Conservation (phyloP, 2,797 vertebrate species). For the Hoplostethus mediterraneus region DNA sequence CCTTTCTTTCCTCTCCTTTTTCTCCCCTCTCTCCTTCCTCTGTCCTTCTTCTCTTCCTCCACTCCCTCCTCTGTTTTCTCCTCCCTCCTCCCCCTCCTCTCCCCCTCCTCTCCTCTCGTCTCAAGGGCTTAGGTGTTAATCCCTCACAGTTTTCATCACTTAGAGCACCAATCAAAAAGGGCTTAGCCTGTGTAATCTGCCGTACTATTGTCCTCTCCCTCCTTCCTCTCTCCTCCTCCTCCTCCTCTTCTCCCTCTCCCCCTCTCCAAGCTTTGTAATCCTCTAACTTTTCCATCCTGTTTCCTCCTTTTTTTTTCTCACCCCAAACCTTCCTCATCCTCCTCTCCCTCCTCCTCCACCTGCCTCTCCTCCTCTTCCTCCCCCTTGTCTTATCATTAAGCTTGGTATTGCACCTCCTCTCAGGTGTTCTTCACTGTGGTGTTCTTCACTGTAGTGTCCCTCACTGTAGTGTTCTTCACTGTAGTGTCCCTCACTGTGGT, state of each 20-base stretch:
- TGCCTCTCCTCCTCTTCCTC: background rate
- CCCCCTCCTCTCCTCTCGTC: slow-evolving; percentile 11
- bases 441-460: no score
- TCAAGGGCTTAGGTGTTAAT: slow-evolving; percentile 62
- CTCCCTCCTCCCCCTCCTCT: background rate
- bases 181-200: slow-evolving; percentile 62
- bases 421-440: no score
- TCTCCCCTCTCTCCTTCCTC: no score
- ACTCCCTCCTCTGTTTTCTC: background rate
- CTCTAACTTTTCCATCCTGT: slow-evolving; percentile 1
- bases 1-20: background rate
- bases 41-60: background rate
- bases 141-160: slow-evolving; percentile 67
- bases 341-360: background rate
- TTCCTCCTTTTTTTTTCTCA: background rate
- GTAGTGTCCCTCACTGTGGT: no score
- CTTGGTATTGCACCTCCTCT: no score
- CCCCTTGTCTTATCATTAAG: no score
- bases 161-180: slow-evolving; percentile 72
- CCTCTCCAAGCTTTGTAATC: background rate
- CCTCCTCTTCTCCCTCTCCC: background rate
- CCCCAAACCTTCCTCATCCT: no score
- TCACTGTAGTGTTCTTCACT: no score
- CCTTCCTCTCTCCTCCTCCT: slow-evolving; percentile 9
- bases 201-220: slow-evolving; percentile 38